Base-by-base conservation (phyloP, 2,888 invertebrate species). In the Thecophora atra region DNA sequence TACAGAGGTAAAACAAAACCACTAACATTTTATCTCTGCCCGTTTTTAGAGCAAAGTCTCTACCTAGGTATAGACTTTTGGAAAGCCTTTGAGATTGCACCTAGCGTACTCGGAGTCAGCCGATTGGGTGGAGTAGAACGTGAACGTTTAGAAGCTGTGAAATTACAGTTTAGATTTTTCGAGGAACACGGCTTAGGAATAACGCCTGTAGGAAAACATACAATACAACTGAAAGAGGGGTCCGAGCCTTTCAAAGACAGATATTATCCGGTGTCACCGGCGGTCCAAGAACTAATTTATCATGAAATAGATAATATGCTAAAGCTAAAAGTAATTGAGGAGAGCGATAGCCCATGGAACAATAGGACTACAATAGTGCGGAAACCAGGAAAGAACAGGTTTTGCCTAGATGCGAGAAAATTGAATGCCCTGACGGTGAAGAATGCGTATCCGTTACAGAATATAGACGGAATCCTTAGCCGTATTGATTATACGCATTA, bases 301-400 rank as follows among this genome's bases (percentile, higher is more conserved):
- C n/a, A n/a, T n/a, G n/a, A n/a, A n/a, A n/a, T n/a, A n/a, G n/a
- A 69, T 47, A 44, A 69, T 3, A 72, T 72, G 69, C 26, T 72
- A 19, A 28, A 24, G 1, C 21, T 72, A 28, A 44, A n/a, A n/a
- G n/a, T n/a, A n/a, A n/a, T n/a, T n/a, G n/a, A n/a, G n/a, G n/a
- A n/a, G n/a, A n/a, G n/a, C n/a, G n/a, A n/a, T n/a, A n/a, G n/a
- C n/a, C n/a, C n/a, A n/a, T n/a, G n/a, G n/a, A n/a, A n/a, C n/a
- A n/a, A n/a, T n/a, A n/a, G n/a, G n/a, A n/a, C n/a, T n/a, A n/a
- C n/a, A n/a, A n/a, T n/a, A n/a, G n/a, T n/a, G n/a, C n/a, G n/a
- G n/a, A n/a, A 72, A 30, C 64, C 69, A 21, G 72, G 58, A 0
- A 72, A 72, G 19, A 72, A 69, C 28, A 19, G 72, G 3, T 64